Evolutionary conservation across 2,113 vertebrate genomes (phyloP).

Genomic region (Macquaria australasica): DNA sequence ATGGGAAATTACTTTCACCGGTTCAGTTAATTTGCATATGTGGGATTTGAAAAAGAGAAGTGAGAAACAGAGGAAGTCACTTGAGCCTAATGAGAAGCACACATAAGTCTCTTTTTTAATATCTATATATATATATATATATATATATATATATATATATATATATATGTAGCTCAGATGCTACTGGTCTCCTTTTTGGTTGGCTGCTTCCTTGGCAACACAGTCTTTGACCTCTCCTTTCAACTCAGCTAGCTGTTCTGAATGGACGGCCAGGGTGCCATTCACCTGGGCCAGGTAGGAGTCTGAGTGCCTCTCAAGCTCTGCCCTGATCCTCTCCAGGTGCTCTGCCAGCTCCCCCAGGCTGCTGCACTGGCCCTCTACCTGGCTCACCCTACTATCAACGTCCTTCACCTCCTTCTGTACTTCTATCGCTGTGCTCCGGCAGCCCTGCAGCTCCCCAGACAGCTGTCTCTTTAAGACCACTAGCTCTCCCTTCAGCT

Average conservation of each 20-base stretch:
- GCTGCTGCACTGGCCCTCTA: conserved; percentile 88
- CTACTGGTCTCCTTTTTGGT: conserved; percentile 82
- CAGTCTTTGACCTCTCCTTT: conserved; percentile 90
- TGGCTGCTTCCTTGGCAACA: conserved; percentile 80
- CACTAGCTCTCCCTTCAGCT: conserved; percentile 91
- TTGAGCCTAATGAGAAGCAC: conserved; percentile 54
- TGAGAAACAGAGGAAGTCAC: conserved; percentile 51
- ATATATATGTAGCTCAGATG: conserved; percentile 25
- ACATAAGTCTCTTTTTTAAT: conserved; percentile 44
- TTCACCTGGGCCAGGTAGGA: conserved; percentile 91
- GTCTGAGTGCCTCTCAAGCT: conserved; percentile 88
- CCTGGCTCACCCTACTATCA: conserved; percentile 87
- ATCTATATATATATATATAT: too few relatives aligned
- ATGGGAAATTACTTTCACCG: conserved; percentile 43
- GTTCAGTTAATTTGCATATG: conserved; percentile 60
- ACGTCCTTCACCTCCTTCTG: conserved; percentile 89
- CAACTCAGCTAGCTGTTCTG: conserved; percentile 90
- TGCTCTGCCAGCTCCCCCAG: conserved; percentile 85
- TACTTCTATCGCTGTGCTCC: conserved; percentile 84
- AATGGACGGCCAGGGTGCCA: conserved; percentile 87
- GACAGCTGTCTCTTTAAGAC: conserved; percentile 88
- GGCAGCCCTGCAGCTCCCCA: conserved; percentile 90
- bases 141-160: too few relatives aligned
- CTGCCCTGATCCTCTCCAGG: conserved; percentile 86
- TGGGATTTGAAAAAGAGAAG: conserved; percentile 31